Conservation (phyloP, 1,140 invertebrate genomes). For the Zelostemma sp. region DNA sequence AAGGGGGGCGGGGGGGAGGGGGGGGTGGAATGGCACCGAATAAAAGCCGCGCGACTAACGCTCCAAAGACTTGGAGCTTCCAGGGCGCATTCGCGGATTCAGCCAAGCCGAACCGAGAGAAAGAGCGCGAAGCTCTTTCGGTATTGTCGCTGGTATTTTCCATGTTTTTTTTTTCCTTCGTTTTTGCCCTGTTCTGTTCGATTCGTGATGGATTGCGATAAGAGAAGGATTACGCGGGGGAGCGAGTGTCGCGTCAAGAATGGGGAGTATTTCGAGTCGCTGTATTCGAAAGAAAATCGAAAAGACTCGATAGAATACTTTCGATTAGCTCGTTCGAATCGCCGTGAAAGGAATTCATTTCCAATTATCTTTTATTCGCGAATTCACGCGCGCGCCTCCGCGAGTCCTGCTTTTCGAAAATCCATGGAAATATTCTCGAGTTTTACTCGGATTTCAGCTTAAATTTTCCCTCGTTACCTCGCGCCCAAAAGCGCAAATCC, state of each 20-base stretch:
- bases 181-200: constrained; percentile 33
- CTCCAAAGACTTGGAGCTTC: constrained; percentile 53
- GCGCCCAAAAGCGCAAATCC: too few relatives aligned
- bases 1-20: constrained; percentile 28
- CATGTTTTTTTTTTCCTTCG: too few relatives aligned
- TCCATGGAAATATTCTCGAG: too few relatives aligned
- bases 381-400: too few relatives aligned
- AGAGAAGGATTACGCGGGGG: constrained; percentile 2
- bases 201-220: constrained; percentile 30
- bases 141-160: constrained; percentile 38
- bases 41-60: constrained; percentile 52
- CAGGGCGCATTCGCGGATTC: constrained; percentile 49
- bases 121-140: constrained; percentile 41
- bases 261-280: neutral
- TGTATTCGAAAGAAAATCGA: constrained; percentile 12
- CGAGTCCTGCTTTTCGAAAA: too few relatives aligned
- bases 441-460: too few relatives aligned
- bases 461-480: too few relatives aligned
- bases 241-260: neutral
- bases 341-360: too few relatives aligned
- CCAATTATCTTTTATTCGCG: too few relatives aligned
- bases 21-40: constrained; percentile 39
- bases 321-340: too few relatives aligned
- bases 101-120: constrained; percentile 45
- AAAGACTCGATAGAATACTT: too few relatives aligned